These are phyloP conservation scores for Copidosoma floridanum DNA, from an alignment of 1,140 invertebrate species.

Conservation along the genomic window DNA sequence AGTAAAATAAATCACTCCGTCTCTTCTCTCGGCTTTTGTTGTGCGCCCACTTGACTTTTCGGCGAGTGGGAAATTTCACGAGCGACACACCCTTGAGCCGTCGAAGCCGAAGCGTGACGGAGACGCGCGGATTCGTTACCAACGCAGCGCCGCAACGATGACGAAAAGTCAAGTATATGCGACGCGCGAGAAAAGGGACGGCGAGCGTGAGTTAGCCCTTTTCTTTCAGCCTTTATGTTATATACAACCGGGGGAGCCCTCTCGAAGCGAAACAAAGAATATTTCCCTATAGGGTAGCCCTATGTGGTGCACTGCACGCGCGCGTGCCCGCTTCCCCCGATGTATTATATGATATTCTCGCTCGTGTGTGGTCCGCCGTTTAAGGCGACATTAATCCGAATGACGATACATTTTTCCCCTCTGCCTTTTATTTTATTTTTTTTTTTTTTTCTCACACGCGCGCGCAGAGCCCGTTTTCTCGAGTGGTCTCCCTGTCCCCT, in stretches of 20 bases:
- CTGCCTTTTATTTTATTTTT: not conserved
- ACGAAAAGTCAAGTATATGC: no score
- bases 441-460: conserved; percentile 3
- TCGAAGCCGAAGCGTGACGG: no score
- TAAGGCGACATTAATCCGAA: conserved; percentile 34
- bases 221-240: no score
- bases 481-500: no score
- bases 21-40: no score
- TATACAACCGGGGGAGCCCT: no score
- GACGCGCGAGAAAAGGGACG: conserved; percentile 6
- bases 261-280: conserved; percentile 29
- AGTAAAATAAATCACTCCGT: no score
- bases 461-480: not conserved
- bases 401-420: conserved; percentile 36
- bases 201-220: conserved; percentile 33
- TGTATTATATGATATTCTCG: conserved; percentile 41
- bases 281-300: conserved; percentile 35
- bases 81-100: no score
- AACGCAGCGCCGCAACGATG: not conserved
- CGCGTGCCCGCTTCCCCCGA: conserved; percentile 1
- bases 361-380: conserved; percentile 28
- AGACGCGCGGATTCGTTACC: not conserved
- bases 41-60: no score
- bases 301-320: no score
- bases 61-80: no score